These are phyloP conservation scores for Carettochelys insculpta DNA, from an alignment of 2,113 vertebrate species.

Conservation along the genomic window DNA sequence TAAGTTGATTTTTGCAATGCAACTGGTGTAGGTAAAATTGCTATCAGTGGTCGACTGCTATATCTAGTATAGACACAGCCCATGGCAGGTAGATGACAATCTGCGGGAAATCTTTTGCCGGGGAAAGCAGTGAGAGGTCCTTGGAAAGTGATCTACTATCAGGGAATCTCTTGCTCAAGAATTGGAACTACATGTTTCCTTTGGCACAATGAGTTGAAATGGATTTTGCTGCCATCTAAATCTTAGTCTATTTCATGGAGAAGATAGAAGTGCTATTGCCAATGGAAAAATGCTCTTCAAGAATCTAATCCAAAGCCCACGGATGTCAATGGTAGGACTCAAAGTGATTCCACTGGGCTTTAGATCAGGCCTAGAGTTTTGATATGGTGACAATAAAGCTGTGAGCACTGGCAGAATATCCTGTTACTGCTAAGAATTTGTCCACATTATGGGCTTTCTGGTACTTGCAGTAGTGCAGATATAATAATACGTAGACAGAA, in stretches of 20 bases:
- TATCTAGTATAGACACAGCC: no score
- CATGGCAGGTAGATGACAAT: neutral
- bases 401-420: neutral
- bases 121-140: neutral
- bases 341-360: neutral
- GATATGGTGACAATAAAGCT: neutral
- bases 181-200: neutral
- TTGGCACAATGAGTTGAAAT: neutral
- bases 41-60: no score
- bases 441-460: neutral
- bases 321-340: neutral
- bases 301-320: neutral
- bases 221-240: neutral
- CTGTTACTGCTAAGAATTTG: neutral
- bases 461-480: neutral
- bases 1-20: no score
- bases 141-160: neutral
- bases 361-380: neutral
- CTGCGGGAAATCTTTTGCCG: neutral
- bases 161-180: no score
- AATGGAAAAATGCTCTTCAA: neutral
- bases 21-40: no score
- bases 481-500: neutral
- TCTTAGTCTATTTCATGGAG: neutral
- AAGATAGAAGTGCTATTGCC: neutral